These are phyloP conservation scores for Alloplasta piceator DNA, from an alignment of 2,888 invertebrate genomes.

Conservation along the genomic window DNA sequence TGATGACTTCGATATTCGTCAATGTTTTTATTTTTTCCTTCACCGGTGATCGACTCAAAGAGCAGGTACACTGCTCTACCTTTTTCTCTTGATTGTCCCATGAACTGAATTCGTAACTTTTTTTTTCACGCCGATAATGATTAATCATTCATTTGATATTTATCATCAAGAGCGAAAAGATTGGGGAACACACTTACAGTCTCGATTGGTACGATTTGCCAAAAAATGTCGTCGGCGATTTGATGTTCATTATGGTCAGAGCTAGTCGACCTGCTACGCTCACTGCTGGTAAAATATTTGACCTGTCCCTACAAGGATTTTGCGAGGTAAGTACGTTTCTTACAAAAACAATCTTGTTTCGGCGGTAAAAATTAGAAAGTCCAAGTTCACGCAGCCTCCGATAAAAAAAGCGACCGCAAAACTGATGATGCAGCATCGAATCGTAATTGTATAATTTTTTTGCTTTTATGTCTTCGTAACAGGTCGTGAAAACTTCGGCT, in stretches of 20 bases:
- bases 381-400: no score
- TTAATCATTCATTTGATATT: not conserved
- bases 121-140: not conserved
- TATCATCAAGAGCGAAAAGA: constrained; percentile 68
- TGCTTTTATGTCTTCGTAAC: constrained; percentile 28
- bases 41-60: constrained; percentile 75
- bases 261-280: constrained; percentile 74
- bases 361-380: no score
- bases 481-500: constrained; percentile 77
- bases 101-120: no score
- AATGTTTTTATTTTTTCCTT: constrained; percentile 77
- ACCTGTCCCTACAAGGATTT: constrained; percentile 76
- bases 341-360: not conserved
- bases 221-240: constrained; percentile 64
- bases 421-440: constrained; percentile 7
- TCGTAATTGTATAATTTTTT: constrained; percentile 10
- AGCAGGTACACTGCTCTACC: constrained; percentile 68
- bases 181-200: constrained; percentile 70
- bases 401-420: not conserved
- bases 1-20: constrained; percentile 76
- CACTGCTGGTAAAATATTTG: constrained; percentile 78
- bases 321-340: constrained; percentile 71
- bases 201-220: constrained; percentile 75
- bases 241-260: constrained; percentile 73
- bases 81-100: not conserved